Conservation (phyloP, 2,113 vertebrate species). For the Ifrita kowaldi region DNA sequence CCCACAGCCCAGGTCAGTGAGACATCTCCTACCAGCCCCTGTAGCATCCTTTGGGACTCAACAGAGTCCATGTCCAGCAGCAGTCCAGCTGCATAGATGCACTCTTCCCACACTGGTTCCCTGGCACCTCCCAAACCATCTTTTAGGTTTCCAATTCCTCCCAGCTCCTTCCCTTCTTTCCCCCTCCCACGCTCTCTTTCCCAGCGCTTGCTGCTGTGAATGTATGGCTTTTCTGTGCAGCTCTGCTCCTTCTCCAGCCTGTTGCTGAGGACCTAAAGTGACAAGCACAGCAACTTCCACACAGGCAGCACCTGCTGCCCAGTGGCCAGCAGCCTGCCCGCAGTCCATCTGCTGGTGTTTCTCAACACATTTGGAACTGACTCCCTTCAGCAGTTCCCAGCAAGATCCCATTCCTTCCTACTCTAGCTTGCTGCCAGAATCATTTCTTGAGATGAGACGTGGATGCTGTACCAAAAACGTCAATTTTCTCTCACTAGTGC, state of each 20-base stretch:
- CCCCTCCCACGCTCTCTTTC: background rate
- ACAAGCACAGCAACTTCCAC: background rate
- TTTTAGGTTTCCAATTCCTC: background rate
- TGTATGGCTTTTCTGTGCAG: background rate
- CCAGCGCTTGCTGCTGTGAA: background rate
- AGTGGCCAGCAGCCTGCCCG: accelerated
- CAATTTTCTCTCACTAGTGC: background rate
- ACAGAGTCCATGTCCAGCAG: background rate
- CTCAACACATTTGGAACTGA: background rate
- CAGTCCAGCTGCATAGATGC: background rate
- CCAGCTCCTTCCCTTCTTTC: background rate
- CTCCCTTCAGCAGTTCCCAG: background rate
- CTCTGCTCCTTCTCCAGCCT: background rate
- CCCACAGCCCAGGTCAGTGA: background rate
- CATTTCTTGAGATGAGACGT: background rate
- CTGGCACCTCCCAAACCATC: background rate
- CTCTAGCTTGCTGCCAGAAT: background rate
- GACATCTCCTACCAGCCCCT: background rate
- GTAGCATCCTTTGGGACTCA: background rate
- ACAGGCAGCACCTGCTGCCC: background rate
- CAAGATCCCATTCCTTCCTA: background rate
- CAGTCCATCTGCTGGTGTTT: background rate
- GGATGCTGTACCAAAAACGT: background rate
- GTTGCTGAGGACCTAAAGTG: background rate
- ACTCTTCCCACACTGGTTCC: background rate